Evolutionary conservation across 2,888 invertebrate species (phyloP), one percentile per base, ranked within the genome.

Genomic region (Zygaena filipendulae): DNA sequence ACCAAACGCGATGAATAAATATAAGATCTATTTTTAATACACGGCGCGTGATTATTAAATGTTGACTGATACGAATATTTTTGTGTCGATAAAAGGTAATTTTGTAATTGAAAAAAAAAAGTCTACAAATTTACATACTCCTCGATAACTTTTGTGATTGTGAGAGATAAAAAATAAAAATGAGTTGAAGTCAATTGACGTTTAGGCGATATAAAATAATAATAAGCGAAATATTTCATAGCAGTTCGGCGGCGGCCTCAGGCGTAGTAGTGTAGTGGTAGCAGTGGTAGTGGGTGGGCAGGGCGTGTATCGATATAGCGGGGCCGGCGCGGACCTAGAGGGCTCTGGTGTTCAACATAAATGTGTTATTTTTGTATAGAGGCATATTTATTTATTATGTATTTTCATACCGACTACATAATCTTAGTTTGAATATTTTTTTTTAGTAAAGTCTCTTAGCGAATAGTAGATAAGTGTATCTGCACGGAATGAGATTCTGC

Each of bases 361-460:
- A 68, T 66, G 62, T 60, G 60, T 74, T 72, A 71, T 72, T 75
- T 74, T 74, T 75, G 64, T 75, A 75, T 72, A 75, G 71, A 74
- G 59, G 64, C 67, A 69, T 74, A 75, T 72, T 70, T 75, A 75
- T 77, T 75, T 77, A 72, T 75, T 75, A 64, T 62, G n/a, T n/a
- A n/a, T n/a, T n/a, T n/a, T n/a, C n/a, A n/a, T 59, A 51, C 55
- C 52, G 47, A n/a, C n/a, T 59, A 59, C 48, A 49, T 58, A 61
- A 64, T 48, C 47, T 61, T 70, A 69, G 69, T 63, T 71, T 57
- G 47, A 53, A 16, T 16, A 44, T 38, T 40, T 33, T 56, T 60
- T 51, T 50, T 49, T 48, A 64, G 64, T 66, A 52, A 55, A 54
- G 52, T 57, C 52, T 56, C 57, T 45, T 77, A 75, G 75, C 57